phyloP scores from a whole-genome alignment of 2,113 vertebrate genomes.

The Cathartes aura region DNA sequence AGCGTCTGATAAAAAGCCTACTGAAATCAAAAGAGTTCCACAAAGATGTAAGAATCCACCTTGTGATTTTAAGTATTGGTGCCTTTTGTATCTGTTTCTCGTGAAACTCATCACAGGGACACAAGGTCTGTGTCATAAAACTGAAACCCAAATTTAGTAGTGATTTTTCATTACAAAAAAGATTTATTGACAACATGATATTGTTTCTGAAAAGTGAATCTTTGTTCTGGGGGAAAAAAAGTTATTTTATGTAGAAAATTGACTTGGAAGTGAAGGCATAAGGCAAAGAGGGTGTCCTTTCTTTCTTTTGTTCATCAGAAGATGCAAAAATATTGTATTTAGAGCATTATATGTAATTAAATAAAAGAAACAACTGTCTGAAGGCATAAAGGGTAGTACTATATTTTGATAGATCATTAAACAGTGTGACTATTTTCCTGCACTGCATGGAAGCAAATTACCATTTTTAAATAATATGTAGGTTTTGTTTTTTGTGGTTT shows the following conservation, averaged over 20 bases:
- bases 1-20: neutral
- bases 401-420: neutral
- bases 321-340: neutral
- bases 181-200: neutral
- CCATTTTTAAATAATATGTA: neutral
- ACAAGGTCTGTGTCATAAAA: neutral
- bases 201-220: neutral
- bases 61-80: neutral
- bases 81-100: neutral
- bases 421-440: neutral
- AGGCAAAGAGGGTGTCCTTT: neutral
- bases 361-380: neutral
- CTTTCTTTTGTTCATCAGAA: neutral
- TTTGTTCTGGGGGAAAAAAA: neutral
- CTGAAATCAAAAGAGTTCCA: neutral
- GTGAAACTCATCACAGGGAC: neutral
- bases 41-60: neutral
- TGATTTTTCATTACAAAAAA: neutral
- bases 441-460: neutral
- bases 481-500: rapidly evolving
- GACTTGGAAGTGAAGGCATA: neutral
- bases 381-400: neutral
- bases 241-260: neutral
- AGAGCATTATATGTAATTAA: neutral
- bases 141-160: neutral